phyloP scores from a whole-genome alignment of 2,797 vertebrate species.

The Sandelia bainsii region DNA sequence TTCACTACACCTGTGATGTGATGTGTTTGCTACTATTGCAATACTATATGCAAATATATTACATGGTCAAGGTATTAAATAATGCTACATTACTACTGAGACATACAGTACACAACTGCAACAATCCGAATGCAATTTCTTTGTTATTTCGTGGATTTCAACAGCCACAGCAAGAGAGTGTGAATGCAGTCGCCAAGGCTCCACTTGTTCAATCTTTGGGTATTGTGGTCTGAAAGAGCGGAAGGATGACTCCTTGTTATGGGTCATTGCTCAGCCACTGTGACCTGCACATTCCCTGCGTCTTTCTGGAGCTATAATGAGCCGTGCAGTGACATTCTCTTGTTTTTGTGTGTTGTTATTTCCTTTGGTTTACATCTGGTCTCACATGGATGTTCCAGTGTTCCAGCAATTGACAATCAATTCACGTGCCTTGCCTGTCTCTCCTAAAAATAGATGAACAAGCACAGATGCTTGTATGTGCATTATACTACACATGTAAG shows the following conservation, averaged over 20 bases:
- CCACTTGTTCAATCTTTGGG: slow-evolving; percentile 16
- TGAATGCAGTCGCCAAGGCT: slow-evolving; percentile 30
- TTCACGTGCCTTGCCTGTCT: slow-evolving; percentile 13
- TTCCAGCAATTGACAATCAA: slow-evolving; percentile 48
- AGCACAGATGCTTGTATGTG: background rate
- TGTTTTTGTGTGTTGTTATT: background rate
- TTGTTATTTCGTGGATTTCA: background rate
- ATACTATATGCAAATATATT: too few relatives aligned
- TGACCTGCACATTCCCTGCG: slow-evolving; percentile 43
- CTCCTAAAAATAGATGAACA: slow-evolving; percentile 23
- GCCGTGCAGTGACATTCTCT: slow-evolving; percentile 52
- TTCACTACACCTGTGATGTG: too few relatives aligned
- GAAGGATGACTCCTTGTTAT: slow-evolving; percentile 39
- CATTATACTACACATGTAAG: background rate
- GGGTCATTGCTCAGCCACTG: slow-evolving; percentile 52
- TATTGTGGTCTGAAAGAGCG: slow-evolving; percentile 27
- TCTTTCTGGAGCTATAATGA: slow-evolving; percentile 59
- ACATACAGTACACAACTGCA: background rate
- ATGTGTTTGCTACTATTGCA: too few relatives aligned
- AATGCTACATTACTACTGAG: too few relatives aligned
- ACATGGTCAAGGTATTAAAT: too few relatives aligned
- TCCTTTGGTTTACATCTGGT: slow-evolving; percentile 29
- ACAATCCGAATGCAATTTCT: background rate
- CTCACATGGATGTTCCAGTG: slow-evolving; percentile 8
- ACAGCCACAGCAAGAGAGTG: background rate